Evolutionary conservation across 2,888 invertebrate species (phyloP).

Genomic region (Tholera decimalis): DNA sequence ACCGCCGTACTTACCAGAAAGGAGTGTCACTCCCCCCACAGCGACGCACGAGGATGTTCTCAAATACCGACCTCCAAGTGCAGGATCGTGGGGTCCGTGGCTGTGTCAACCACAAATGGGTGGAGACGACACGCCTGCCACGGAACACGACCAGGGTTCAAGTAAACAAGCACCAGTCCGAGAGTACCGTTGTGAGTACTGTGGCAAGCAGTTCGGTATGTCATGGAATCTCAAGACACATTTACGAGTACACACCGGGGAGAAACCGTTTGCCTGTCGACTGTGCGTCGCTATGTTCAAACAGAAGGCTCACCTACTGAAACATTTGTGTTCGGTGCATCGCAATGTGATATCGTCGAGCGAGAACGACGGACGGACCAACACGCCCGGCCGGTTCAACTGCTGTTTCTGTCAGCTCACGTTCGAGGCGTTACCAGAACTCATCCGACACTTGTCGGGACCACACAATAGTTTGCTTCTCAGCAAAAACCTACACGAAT

Average conservation of each 20-base stretch:
- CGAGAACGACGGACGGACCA: constrained; percentile 93
- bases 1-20: constrained; percentile 93
- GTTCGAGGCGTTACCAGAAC: constrained; percentile 96
- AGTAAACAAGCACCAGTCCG: constrained; percentile 93
- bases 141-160: constrained; percentile 90
- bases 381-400: constrained; percentile 93
- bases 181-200: constrained; percentile 97
- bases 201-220: constrained; percentile 98
- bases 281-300: constrained; percentile 98
- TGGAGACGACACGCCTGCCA: constrained; percentile 85
- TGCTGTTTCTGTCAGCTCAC: constrained; percentile 97
- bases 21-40: constrained; percentile 92
- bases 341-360: constrained; percentile 96
- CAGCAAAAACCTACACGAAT: constrained; percentile 96
- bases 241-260: constrained; percentile 96
- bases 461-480: constrained; percentile 97
- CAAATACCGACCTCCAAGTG: constrained; percentile 93
- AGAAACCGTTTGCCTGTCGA: constrained; percentile 97
- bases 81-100: constrained; percentile 94
- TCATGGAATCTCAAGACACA: constrained; percentile 98
- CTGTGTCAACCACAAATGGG: constrained; percentile 93
- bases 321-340: constrained; percentile 97
- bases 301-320: constrained; percentile 96
- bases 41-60: constrained; percentile 91
- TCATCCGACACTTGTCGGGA: constrained; percentile 96